These are phyloP conservation scores for Dreissena rostriformis DNA, from an alignment of 1,140 invertebrate genomes.

Conservation along the genomic window DNA sequence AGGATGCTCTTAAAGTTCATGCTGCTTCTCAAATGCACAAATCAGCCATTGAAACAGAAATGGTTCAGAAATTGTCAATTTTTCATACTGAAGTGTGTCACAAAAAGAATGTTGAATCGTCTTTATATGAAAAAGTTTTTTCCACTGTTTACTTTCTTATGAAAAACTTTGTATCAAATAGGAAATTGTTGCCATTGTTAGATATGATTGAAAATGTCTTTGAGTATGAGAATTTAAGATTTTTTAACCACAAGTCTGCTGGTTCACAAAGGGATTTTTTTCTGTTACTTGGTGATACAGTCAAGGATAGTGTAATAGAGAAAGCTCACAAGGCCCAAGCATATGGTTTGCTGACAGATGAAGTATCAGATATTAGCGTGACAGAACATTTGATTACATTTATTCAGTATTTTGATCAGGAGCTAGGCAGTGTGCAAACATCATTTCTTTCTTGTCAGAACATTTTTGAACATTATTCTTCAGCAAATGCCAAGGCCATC, in stretches of 20 bases:
- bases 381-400: neutral
- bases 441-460: conserved; percentile 3
- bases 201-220: neutral
- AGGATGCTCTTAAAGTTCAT: neutral
- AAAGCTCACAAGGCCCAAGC: neutral
- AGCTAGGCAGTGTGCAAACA: neutral
- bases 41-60: neutral
- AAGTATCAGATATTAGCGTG: neutral
- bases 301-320: neutral
- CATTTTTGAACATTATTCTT: neutral
- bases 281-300: neutral
- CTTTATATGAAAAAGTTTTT: neutral
- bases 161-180: conserved; percentile 5
- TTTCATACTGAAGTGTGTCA: neutral
- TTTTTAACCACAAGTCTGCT: neutral
- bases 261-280: neutral
- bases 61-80: neutral
- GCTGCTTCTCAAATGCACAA: neutral
- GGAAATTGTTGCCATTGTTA: neutral
- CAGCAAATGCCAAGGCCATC: neutral
- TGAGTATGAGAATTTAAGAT: neutral
- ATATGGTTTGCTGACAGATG: conserved; percentile 1
- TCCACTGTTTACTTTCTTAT: neutral
- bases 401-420: neutral
- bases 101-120: neutral